Conservation (phyloP, 2,888 invertebrate species). For the Drosophila recens region DNA sequence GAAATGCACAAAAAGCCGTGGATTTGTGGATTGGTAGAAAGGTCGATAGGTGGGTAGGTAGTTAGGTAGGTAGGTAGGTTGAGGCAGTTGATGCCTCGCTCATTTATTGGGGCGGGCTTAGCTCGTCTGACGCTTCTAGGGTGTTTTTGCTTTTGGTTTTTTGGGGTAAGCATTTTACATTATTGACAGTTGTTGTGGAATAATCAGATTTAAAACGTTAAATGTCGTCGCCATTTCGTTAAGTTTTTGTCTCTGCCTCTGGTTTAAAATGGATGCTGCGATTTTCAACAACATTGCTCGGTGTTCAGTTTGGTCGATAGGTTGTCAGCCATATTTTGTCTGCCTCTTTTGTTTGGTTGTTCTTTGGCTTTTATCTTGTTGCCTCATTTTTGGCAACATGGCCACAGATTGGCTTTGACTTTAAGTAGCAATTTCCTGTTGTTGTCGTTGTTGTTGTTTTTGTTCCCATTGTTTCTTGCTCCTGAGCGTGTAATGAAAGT, state of each 20-base stretch:
- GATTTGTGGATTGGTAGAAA: neutral
- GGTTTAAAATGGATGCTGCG: slow-evolving; percentile 2
- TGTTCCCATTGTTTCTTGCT: slow-evolving; percentile 30
- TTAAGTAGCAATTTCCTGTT: slow-evolving; percentile 79
- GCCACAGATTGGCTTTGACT: slow-evolving; percentile 76
- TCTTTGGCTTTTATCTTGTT: slow-evolving; percentile 55
- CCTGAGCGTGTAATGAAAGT: slow-evolving; percentile 46
- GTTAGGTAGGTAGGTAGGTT: slow-evolving; percentile 7
- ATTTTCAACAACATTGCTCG: slow-evolving; percentile 3
- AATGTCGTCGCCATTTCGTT: slow-evolving; percentile 70
- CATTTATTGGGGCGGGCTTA: slow-evolving; percentile 57
- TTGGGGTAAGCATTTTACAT: slow-evolving; percentile 62
- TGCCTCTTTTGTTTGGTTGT: slow-evolving; percentile 66
- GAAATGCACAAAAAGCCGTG: slow-evolving; percentile 3
- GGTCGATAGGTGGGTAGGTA: slow-evolving; percentile 7
- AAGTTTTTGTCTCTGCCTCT: slow-evolving; percentile 20
- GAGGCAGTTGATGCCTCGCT: slow-evolving; percentile 26
- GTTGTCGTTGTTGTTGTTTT: slow-evolving; percentile 30
- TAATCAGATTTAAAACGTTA: slow-evolving; percentile 82
- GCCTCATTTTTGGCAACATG: slow-evolving; percentile 56
- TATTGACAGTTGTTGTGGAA: slow-evolving; percentile 82
- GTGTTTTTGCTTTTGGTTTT: slow-evolving; percentile 6
- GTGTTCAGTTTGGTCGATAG: slow-evolving; percentile 18
- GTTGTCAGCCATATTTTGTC: slow-evolving; percentile 66
- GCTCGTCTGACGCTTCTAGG: slow-evolving; percentile 27